Conservation (phyloP, 2,888 invertebrate genomes). For the Drosophila borborema region DNA sequence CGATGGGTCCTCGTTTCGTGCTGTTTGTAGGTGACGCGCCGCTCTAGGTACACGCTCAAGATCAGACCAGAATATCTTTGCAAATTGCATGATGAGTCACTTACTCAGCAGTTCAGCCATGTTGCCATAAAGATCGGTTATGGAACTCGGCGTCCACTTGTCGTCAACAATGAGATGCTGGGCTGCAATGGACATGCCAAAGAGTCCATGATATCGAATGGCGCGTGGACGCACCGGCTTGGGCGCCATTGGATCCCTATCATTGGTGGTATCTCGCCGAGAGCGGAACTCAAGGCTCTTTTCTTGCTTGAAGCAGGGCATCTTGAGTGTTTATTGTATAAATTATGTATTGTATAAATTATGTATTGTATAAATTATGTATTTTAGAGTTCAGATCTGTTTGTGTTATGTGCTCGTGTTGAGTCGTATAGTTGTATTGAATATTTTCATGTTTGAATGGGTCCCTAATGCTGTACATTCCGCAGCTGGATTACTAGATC, state of each 20-base stretch:
- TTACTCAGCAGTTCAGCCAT: constrained; percentile 81
- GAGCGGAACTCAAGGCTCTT: constrained; percentile 42
- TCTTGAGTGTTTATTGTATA: constrained; percentile 15
- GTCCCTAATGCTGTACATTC: not conserved
- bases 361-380: not conserved
- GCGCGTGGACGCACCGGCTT: constrained; percentile 79
- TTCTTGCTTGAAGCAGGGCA: constrained; percentile 63
- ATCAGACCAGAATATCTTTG: not conserved
- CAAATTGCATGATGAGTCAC: constrained; percentile 14
- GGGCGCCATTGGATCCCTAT: constrained; percentile 61
- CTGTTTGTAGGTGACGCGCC: constrained; percentile 69
- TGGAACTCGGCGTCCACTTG: constrained; percentile 79
- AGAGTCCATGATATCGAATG: constrained; percentile 81
- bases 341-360: not conserved
- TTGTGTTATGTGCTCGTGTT: constrained; percentile 11
- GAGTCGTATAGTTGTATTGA: constrained; percentile 11
- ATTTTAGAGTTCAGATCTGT: constrained; percentile 2
- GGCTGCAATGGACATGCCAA: constrained; percentile 77
- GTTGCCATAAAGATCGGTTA: constrained; percentile 78
- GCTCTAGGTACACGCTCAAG: constrained; percentile 49
- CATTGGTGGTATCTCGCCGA: constrained; percentile 38
- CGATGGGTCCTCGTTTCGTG: constrained; percentile 73
- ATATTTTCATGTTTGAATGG: not conserved
- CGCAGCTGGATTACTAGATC: constrained; percentile 4
- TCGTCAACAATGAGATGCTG: constrained; percentile 83